A percentile compares a stretch with the other conserved stretches of the same genome.
Evolutionary conservation across 1,140 invertebrate genomes (phyloP).

Genomic region (Ephestia elutella): DNA sequence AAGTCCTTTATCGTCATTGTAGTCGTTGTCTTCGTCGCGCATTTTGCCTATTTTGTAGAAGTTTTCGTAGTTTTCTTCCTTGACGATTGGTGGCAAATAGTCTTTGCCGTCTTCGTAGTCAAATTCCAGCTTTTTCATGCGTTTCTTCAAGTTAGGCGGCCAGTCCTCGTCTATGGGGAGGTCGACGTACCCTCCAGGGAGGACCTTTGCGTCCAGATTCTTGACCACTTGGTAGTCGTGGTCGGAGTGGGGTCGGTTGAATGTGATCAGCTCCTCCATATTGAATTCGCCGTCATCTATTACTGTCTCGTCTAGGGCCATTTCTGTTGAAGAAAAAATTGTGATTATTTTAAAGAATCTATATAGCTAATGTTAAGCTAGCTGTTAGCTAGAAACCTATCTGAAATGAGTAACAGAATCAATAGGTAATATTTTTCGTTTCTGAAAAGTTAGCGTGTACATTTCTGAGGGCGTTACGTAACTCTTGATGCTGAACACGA

Average conservation of each 20-base stretch:
- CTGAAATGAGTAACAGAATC: too few species aligned
- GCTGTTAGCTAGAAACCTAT: too few species aligned
- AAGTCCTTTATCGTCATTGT: constrained; percentile 31
- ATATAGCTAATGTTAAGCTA: too few species aligned
- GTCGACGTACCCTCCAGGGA: constrained; percentile 58
- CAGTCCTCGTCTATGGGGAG: constrained; percentile 70
- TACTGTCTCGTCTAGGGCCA: constrained; percentile 58
- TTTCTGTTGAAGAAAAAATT: constrained; percentile 37
- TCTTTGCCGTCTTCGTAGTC: constrained; percentile 63
- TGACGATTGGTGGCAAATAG: constrained; percentile 55
- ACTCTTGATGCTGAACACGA: too few species aligned
- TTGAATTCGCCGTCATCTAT: constrained; percentile 68
- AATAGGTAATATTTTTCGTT: too few species aligned
- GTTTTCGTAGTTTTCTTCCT: constrained; percentile 60
- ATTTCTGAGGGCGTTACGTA: too few species aligned
- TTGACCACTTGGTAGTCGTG: constrained; percentile 69
- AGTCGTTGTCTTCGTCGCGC: constrained; percentile 28
- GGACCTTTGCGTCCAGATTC: constrained; percentile 34
- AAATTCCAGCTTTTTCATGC: constrained; percentile 63
- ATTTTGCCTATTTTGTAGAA: constrained; percentile 40
- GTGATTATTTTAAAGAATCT: neutral
- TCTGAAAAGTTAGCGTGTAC: too few species aligned
- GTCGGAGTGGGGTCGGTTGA: constrained; percentile 64
- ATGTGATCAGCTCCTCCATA: constrained; percentile 67
- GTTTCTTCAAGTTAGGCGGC: constrained; percentile 58